Base-by-base conservation (phyloP, 1,140 invertebrate genomes). In the Aphelenchoides fujianensis region DNA sequence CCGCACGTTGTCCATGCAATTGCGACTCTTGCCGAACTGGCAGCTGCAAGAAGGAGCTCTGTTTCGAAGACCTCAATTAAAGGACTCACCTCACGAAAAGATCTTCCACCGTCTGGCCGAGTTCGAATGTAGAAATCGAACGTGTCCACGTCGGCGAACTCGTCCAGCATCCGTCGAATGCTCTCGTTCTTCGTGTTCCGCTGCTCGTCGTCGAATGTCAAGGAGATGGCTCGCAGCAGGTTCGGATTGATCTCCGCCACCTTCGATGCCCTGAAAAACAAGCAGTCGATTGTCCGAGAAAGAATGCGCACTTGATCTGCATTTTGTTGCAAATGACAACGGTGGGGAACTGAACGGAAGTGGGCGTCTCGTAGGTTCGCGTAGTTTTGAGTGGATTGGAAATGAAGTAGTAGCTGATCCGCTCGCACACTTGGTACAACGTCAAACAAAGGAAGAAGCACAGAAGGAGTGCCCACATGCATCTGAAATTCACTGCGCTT, bases 401-500 rank as follows among this genome's bases (percentile, higher is more conserved):
- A 55, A 78, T 74, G 30, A 78, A 78, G 35, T 78, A 78, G 62
- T 78, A 78, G 3, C 53, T 67, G 34, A 77, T 75, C 32, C 76
- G 76, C 69, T 76, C 74, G 64, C 54, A 70, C 27, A 78, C 76
- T 63, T 78, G 76, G 74, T 78, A 78, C 61, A 78, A 67, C 53
- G 76, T 78, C 28, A 78, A 31, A n/a, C 68, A 68, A 19, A 78
- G 37, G 41, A 77, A 78, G 52, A 77, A 78, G 19, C 72, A 31
- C 3, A 78, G 54, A 19, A 78, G n/a, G 9, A 78, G 54, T 37
- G 68, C 75, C 76, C 76, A 78, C 1, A 78, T 35, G 16, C 69
- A 19, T 32, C 76, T n/a, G n/a, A n/a, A 73, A 41, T 61, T 74
- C 68, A 55, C 32, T 2, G 37, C 31, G 1, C 2, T n/a, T 67